Conservation (phyloP, 2,113 vertebrate species). For the Eublepharis macularius region DNA sequence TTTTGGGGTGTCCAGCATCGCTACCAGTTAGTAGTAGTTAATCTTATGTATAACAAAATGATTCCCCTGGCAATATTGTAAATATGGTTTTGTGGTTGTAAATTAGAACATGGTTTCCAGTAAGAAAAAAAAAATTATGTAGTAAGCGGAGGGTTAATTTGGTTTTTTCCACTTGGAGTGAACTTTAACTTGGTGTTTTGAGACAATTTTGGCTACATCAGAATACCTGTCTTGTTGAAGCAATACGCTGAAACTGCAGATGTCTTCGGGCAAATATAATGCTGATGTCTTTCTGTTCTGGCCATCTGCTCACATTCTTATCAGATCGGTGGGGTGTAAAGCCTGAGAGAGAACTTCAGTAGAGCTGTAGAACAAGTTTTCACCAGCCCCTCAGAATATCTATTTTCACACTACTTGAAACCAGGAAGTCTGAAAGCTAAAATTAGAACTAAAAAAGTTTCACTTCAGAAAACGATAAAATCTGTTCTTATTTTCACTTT, state of each 20-base stretch:
- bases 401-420: constrained; percentile 16
- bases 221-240: background rate
- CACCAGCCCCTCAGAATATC: background rate
- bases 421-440: constrained; percentile 42
- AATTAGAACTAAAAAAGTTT: constrained; percentile 18
- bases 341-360: background rate
- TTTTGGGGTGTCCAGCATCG: constrained; percentile 4
- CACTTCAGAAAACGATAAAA: background rate
- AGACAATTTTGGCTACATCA: constrained; percentile 18
- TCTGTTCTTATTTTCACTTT: background rate
- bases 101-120: background rate
- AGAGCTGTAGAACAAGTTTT: fast-evolving
- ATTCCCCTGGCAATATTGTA: background rate
- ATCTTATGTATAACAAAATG: background rate
- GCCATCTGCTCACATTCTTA: background rate
- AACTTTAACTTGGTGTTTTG: constrained; percentile 6
- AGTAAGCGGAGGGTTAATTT: background rate
- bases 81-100: background rate
- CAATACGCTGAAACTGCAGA: background rate
- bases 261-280: background rate
- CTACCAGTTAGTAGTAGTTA: background rate
- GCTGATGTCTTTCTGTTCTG: background rate
- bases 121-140: background rate
- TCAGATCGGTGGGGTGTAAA: background rate
- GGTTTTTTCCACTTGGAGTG: constrained; percentile 5